phyloP scores from a whole-genome alignment of 2,888 invertebrate genomes.

The Physocephala rufipes region DNA sequence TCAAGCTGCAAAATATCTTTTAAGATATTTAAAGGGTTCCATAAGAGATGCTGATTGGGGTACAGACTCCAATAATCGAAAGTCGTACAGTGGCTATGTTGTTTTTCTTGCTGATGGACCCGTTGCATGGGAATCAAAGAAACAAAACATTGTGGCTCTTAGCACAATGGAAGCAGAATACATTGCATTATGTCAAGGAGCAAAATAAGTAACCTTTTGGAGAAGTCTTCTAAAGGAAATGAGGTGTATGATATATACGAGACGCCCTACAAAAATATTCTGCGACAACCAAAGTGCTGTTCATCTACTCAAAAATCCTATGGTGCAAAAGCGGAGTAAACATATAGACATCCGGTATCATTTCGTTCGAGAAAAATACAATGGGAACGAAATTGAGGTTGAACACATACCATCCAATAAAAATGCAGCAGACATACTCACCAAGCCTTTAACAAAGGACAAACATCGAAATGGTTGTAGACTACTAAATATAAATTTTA shows the following conservation, averaged over 20 bases:
- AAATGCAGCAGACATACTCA: constrained; percentile 40
- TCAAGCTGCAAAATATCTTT: not conserved
- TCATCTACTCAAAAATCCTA: not conserved
- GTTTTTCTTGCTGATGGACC: not conserved
- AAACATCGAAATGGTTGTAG: constrained; percentile 27
- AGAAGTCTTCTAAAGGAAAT: not conserved
- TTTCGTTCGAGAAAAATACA: constrained; percentile 35
- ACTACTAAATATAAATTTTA: constrained; percentile 5
- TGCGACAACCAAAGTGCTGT: constrained; percentile 1
- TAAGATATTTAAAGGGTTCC: not conserved
- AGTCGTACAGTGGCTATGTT: not conserved
- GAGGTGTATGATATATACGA: not conserved
- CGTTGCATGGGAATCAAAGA: not conserved
- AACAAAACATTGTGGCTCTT: not conserved
- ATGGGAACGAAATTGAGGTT: constrained; percentile 30
- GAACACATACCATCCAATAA: constrained; percentile 32
- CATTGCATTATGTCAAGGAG: not conserved
- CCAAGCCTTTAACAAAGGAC: constrained; percentile 34
- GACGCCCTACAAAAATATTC: not conserved
- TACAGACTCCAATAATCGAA: not conserved
- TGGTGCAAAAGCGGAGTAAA: constrained; percentile 41
- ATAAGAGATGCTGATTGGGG: constrained; percentile 17
- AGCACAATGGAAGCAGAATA: not conserved
- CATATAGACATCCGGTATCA: constrained; percentile 43
- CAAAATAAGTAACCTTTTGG: not conserved